Conservation (phyloP, 2,113 vertebrate genomes). For the Chascanopsetta lugubris region DNA sequence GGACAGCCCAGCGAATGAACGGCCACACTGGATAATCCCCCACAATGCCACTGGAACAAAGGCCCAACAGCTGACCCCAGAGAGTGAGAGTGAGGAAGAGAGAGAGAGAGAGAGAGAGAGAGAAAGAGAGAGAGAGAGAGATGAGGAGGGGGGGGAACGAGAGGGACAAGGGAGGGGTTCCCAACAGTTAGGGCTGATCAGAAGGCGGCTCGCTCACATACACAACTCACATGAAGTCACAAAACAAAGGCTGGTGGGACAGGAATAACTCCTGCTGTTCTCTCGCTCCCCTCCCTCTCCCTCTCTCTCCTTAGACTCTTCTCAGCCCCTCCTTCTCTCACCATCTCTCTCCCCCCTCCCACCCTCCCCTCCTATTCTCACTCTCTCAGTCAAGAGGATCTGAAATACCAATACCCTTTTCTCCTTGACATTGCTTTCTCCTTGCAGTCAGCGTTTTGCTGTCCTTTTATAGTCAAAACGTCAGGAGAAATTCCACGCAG, state of each 20-base stretch:
- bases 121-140: constrained; percentile 8
- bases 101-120: neutral
- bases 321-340: constrained; percentile 67
- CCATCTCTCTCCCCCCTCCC: constrained; percentile 39
- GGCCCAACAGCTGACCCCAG: constrained; percentile 79
- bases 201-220: constrained; percentile 48
- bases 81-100: constrained; percentile 47
- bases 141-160: constrained; percentile 29
- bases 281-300: constrained; percentile 32
- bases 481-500: constrained; percentile 82
- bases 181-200: constrained; percentile 66
- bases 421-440: constrained; percentile 88
- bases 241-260: constrained; percentile 69
- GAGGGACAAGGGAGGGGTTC: constrained; percentile 39
- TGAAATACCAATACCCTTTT: constrained; percentile 99
- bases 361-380: constrained; percentile 55
- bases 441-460: constrained; percentile 88
- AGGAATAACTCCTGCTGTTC: constrained; percentile 69
- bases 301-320: constrained; percentile 70
- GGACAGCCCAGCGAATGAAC: constrained; percentile 73
- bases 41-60: constrained; percentile 81
- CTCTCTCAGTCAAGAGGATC: constrained; percentile 86
- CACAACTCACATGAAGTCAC: constrained; percentile 49
- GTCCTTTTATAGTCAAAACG: constrained; percentile 97
- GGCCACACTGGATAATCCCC: constrained; percentile 77